Evolutionary conservation across 2,888 invertebrate genomes (phyloP).

Genomic region (Chironomus tentans): DNA sequence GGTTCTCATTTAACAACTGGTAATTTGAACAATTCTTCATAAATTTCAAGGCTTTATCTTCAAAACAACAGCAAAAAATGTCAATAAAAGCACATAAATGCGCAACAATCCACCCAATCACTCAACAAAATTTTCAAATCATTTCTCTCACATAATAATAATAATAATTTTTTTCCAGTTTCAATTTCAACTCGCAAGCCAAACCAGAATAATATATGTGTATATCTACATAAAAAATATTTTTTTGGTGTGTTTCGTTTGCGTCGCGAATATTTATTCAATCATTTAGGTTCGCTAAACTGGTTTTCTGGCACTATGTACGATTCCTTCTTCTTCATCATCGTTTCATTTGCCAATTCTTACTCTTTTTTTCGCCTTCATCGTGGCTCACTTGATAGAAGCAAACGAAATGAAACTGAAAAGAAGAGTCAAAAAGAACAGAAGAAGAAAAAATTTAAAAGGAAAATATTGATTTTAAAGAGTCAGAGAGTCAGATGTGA

Average conservation of each 20-base stretch:
- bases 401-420: not conserved
- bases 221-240: not conserved
- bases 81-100: too few species aligned
- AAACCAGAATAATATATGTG: not conserved
- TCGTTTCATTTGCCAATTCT: not conserved
- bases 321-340: slow-evolving; percentile 5
- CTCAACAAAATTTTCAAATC: not conserved
- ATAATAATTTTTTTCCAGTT: not conserved
- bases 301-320: slow-evolving; percentile 1
- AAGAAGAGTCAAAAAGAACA: not conserved
- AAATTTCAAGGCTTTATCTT: too few species aligned
- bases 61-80: too few species aligned
- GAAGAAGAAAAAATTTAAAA: slow-evolving; percentile 13
- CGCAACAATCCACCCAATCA: too few species aligned
- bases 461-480: slow-evolving; percentile 5
- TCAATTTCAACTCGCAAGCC: slow-evolving; percentile 1
- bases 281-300: slow-evolving; percentile 23
- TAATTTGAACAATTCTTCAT: too few species aligned
- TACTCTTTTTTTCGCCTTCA: too few species aligned
- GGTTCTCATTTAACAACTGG: too few species aligned
- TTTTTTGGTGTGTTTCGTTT: slow-evolving; percentile 3
- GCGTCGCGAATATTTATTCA: slow-evolving; percentile 25
- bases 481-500: not conserved
- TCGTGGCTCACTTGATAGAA: not conserved
- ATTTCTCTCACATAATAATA: not conserved